Evolutionary conservation across 2,888 invertebrate genomes (phyloP).

Genomic region (Podabrus alpinus): DNA sequence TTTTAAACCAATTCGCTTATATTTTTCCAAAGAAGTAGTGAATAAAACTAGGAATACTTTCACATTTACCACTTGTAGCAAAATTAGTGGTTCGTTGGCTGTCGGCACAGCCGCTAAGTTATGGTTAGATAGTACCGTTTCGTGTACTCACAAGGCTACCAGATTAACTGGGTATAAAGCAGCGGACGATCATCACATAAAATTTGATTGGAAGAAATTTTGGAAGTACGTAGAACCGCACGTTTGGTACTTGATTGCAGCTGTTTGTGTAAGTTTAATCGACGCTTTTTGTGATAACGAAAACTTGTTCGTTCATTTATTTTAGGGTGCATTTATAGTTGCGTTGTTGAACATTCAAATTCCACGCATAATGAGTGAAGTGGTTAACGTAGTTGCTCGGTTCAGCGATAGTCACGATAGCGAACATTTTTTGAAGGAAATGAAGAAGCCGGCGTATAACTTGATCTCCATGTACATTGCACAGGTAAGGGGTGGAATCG

Average conservation of each 20-base stretch:
- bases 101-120: constrained; percentile 12
- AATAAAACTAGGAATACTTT: neutral
- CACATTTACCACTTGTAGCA: constrained; percentile 28
- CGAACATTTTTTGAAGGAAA: constrained; percentile 63
- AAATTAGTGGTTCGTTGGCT: constrained; percentile 28
- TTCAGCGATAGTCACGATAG: constrained; percentile 58
- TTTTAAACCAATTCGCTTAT: constrained; percentile 9
- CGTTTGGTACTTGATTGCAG: constrained; percentile 74
- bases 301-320: constrained; percentile 18
- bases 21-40: constrained; percentile 14
- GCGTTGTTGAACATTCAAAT: constrained; percentile 89
- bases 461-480: constrained; percentile 71
- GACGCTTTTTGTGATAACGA: neutral
- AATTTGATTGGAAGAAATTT: constrained; percentile 81
- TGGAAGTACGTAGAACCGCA: constrained; percentile 76
- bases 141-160: constrained; percentile 42
- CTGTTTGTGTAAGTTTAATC: constrained; percentile 71
- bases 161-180: constrained; percentile 48
- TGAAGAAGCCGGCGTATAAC: constrained; percentile 69
- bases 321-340: constrained; percentile 84
- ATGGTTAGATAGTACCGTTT: constrained; percentile 1
- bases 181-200: constrained; percentile 57
- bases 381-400: constrained; percentile 77
- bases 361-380: constrained; percentile 79
- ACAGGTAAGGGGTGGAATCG: constrained; percentile 62